Base-by-base conservation (phyloP, 2,113 vertebrate genomes). In the Elephantulus edwardii region DNA sequence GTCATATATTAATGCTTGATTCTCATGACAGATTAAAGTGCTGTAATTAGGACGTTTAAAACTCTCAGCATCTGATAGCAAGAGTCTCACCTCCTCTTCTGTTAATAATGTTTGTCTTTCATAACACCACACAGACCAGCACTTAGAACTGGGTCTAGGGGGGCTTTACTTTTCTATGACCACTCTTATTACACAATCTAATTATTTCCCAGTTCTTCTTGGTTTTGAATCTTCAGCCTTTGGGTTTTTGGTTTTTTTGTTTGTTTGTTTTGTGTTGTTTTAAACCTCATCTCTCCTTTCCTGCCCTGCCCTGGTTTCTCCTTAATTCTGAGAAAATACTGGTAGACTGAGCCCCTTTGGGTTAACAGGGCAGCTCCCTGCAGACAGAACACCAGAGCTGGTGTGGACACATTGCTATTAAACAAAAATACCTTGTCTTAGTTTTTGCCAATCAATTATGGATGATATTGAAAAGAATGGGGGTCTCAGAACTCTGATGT, bases 1-100 rank as follows among this genome's bases (percentile, higher is more conserved):
- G 24, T 12, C 28, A 0, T 1, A 0, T 4, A 2, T 4, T 2
- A 35, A 46, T n/a, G 10, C 19, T 20, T 56, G 54, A 40, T 8
- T 75, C 68, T 76, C 12, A 26, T 40, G 26, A 44, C 10, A 14
- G 64, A 72, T 52, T 12, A 20, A 68, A 22, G 20, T 9, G 33
- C 76, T 10, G 6, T 22, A 24, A 33, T 4, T 48, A 4, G 54
- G n/a, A 60, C 17, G 13, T 11, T 33, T 30, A 17, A 42, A 68
- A 30, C n/a, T 28, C n/a, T 46, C 11, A 13, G 9, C 1, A 2
- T 35, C 0, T 13, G 33, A 22, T 42, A 40, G 38, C 7, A 1
- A 4, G 2, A 22, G 9, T 33, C 5, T 64, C 8, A 0, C n/a
- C n/a, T n/a, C 52, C 48, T 77, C 11, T 10, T 22, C 10, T 42